Evolutionary conservation across 2,797 vertebrate genomes (phyloP), one percentile per base, ranked within the genome.

Genomic region (Chromobotia macracanthus): DNA sequence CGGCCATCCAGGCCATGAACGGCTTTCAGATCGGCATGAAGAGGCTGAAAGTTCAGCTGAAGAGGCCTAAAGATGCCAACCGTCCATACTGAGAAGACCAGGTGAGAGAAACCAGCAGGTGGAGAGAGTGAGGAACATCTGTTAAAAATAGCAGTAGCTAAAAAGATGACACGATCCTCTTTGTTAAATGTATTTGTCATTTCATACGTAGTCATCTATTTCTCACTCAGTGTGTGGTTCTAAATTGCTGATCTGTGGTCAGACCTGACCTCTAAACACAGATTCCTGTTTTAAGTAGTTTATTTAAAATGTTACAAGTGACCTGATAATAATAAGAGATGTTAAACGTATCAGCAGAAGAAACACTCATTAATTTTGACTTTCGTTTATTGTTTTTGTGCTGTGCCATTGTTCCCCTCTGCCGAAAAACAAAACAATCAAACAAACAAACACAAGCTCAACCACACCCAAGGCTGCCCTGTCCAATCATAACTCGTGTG

Each of bases 1-100:
- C 97, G n/a, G 97, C 97, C 92, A 99, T 99, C 90, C 97, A 98
- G 90, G 95, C 97, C 90, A 99, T 99, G 97, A 99, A 99, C 80
- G 97, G 97, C 90, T 99, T 99, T 92, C 97, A 98, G 89, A 99
- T 98, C 38, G 97, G 97, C 90, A 99, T 99, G 97, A 99, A 99
- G 94, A 95, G 97, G 90, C 96, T 99, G 92, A 99, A 99, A 94
- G 97, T 99, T 86, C 97, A 99, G 93, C 95, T 99, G 89, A 99
- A 99, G 92, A 92, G 97, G 92, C 97, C 97, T 66, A 98, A 99
- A 94, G 97, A 99, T 46, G 97, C 97, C 89, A 98, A 97, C 92
- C 94, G 97, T 88, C 97, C 97, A 91, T 99, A 99, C 91, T 98
- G 89, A 90, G 88, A 68, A 31, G n/a, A 38, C 28, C 73, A 82